Conservation (phyloP, 2,113 vertebrate species). For the Calyptommatus sinebrachiatus region DNA sequence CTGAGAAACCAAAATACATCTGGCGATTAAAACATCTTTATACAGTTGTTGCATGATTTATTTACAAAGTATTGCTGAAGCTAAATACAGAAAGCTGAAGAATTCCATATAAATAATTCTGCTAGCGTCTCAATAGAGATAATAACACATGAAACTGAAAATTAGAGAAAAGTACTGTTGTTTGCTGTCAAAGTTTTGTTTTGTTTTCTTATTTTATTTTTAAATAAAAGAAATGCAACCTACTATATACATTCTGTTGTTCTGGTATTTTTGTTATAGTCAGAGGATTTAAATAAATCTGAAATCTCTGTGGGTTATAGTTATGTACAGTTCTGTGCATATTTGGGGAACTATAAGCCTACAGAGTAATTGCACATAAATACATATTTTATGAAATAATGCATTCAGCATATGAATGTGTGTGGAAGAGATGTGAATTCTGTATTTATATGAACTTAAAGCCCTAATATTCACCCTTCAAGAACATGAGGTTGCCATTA, state of each 20-base stretch:
- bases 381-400: constrained; percentile 66
- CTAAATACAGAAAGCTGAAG: constrained; percentile 49
- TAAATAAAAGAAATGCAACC: constrained; percentile 10
- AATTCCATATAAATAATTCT: constrained; percentile 42
- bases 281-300: constrained; percentile 62
- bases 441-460: constrained; percentile 39
- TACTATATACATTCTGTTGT: constrained; percentile 47
- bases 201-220: too few species aligned
- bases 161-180: constrained; percentile 44
- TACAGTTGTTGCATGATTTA: constrained; percentile 60
- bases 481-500: constrained; percentile 23
- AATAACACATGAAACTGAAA: constrained; percentile 46
- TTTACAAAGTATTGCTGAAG: constrained; percentile 50
- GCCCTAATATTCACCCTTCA: constrained; percentile 30
- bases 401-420: constrained; percentile 63
- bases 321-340: constrained; percentile 64
- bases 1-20: constrained; percentile 60
- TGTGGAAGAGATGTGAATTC: background rate
- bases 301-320: constrained; percentile 54
- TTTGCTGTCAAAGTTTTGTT: constrained; percentile 5
- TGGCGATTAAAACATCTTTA: constrained; percentile 69
- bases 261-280: constrained; percentile 54
- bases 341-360: constrained; percentile 62
- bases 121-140: constrained; percentile 49
- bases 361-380: constrained; percentile 64